phyloP scores from a whole-genome alignment of 2,113 vertebrate genomes.

The Passer montanus region DNA sequence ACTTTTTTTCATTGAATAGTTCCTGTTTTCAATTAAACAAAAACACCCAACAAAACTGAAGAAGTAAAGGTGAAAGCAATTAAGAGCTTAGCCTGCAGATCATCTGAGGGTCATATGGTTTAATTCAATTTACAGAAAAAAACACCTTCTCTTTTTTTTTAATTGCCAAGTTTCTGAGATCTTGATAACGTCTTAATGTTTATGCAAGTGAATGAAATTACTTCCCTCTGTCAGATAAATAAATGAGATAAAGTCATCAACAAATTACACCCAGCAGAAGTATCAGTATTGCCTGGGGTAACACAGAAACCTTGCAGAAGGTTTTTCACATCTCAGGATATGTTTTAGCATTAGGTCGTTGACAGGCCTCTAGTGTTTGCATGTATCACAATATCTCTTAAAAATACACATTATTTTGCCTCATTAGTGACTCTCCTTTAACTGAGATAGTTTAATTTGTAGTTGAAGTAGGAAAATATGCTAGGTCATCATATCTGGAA shows the following conservation, averaged over 20 bases:
- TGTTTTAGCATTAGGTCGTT: background rate
- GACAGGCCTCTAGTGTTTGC: background rate
- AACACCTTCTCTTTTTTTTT: background rate
- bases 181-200: conserved; percentile 13
- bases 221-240: conserved; percentile 29
- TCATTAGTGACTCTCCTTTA: background rate
- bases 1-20: background rate
- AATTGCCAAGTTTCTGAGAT: conserved; percentile 22
- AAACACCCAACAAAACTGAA: conserved; percentile 26
- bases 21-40: conserved; percentile 73
- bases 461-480: background rate
- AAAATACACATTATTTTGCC: background rate
- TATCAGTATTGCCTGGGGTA: background rate
- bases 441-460: background rate
- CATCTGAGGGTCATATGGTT: background rate
- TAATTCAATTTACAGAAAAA: conserved; percentile 2
- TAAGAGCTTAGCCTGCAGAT: conserved; percentile 14
- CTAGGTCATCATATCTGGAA: background rate
- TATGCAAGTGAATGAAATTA: conserved; percentile 32
- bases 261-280: background rate
- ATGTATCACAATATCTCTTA: background rate
- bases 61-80: conserved; percentile 52
- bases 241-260: conserved; percentile 55
- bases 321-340: background rate
- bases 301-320: background rate